Conservation (phyloP, 1,140 invertebrate genomes). For the Chlorops oryzae region DNA sequence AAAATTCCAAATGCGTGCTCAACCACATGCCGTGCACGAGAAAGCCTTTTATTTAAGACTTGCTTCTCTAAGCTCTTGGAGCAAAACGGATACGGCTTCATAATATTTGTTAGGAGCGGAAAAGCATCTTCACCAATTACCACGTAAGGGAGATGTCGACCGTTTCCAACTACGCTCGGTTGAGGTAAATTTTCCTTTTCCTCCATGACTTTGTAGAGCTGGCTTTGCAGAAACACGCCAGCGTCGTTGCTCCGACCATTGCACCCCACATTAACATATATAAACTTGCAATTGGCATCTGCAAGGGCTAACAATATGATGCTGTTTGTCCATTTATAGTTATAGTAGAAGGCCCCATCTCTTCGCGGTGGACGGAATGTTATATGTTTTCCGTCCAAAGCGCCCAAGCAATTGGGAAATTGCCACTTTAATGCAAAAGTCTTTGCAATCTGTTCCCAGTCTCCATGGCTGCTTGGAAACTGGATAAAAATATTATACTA, state of each 20-base stretch:
- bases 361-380: constrained; percentile 21
- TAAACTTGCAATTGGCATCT: constrained; percentile 48
- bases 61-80: too few species aligned
- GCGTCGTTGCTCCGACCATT: constrained; percentile 46
- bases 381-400: constrained; percentile 40
- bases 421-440: constrained; percentile 1
- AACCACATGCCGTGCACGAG: too few species aligned
- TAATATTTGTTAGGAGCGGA: constrained; percentile 38
- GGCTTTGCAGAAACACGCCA: constrained; percentile 33
- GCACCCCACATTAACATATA: constrained; percentile 44
- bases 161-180: constrained; percentile 48
- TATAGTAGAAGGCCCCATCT: constrained; percentile 45
- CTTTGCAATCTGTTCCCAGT: constrained; percentile 4
- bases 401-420: constrained; percentile 15
- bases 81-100: constrained; percentile 46
- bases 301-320: constrained; percentile 48
- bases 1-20: too few species aligned
- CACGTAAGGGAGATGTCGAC: constrained; percentile 51
- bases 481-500: too few species aligned
- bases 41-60: too few species aligned
- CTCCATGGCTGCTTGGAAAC: neutral
- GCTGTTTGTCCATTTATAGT: constrained; percentile 48
- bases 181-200: neutral
- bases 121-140: constrained; percentile 53
- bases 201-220: constrained; percentile 45